Evolutionary conservation across 2,113 vertebrate genomes (phyloP).

Genomic region (Mixornis gularis): DNA sequence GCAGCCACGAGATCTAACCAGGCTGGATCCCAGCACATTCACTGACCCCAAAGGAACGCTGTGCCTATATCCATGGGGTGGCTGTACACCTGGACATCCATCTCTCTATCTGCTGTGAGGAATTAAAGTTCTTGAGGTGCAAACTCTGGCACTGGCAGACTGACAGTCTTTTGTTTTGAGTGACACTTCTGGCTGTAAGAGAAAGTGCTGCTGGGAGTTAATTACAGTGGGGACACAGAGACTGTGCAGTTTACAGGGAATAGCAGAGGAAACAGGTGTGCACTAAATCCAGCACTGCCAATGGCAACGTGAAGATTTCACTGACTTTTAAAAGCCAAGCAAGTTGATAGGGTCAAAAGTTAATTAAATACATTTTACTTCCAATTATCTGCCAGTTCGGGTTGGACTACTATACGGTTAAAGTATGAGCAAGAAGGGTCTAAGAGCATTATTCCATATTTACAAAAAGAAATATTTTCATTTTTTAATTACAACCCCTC

Average conservation of each 20-base stretch:
- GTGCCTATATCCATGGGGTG: fast-evolving
- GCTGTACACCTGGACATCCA: fast-evolving
- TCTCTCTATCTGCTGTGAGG: background rate
- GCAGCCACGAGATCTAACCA: background rate
- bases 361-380: background rate
- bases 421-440: background rate
- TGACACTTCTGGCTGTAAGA: fast-evolving
- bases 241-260: fast-evolving
- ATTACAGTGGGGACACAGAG: fast-evolving
- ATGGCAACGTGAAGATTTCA: background rate
- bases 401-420: fast-evolving
- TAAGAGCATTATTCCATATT: background rate
- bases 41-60: background rate
- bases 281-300: background rate
- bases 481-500: background rate
- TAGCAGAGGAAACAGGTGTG: fast-evolving
- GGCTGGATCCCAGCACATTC: background rate
- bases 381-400: background rate
- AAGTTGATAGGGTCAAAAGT: background rate
- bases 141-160: background rate
- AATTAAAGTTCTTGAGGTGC: background rate
- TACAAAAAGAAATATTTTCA: background rate
- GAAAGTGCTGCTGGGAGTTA: background rate
- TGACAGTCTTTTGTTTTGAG: too few species aligned
- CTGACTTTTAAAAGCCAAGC: background rate